Conservation (phyloP, 2,797 vertebrate genomes). For the Gadopsis bispinosus region DNA sequence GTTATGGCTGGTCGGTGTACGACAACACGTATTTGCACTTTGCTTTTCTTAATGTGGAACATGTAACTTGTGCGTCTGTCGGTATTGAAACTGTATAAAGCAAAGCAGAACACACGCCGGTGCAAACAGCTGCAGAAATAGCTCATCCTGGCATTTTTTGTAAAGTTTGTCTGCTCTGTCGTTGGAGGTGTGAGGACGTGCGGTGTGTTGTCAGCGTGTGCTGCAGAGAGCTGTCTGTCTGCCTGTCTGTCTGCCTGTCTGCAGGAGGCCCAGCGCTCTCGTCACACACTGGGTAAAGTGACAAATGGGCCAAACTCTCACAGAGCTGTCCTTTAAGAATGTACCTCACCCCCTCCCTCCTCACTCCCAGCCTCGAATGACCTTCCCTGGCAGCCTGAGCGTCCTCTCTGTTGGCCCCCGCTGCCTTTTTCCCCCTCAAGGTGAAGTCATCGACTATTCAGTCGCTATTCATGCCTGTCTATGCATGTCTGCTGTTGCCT, state of each 20-base stretch:
- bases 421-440: slow-evolving; percentile 51
- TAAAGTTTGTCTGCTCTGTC: too few species aligned
- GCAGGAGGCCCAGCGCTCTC: background rate
- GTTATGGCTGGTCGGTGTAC: too few species aligned
- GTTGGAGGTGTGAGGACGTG: too few species aligned
- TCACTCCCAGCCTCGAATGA: slow-evolving; percentile 59
- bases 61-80: too few species aligned
- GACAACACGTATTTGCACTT: too few species aligned
- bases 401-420: slow-evolving; percentile 46
- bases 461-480: slow-evolving; percentile 71
- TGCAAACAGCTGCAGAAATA: too few species aligned
- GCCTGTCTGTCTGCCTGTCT: background rate
- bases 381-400: slow-evolving; percentile 60
- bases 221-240: background rate
- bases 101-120: too few species aligned
- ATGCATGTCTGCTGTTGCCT: slow-evolving; percentile 76
- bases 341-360: slow-evolving; percentile 21
- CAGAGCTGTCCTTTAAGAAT: slow-evolving; percentile 59
- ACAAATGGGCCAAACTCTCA: slow-evolving; percentile 54
- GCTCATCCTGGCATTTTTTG: too few species aligned
- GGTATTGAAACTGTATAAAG: too few species aligned
- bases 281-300: slow-evolving; percentile 30
- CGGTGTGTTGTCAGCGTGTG: too few species aligned
- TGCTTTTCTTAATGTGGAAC: too few species aligned
- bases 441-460: slow-evolving; percentile 79